Percentiles rank a stretch among this genome's conserved stretches.
Conservation (phyloP, 2,113 vertebrate species). For the Eulacestoma nigropectus region DNA sequence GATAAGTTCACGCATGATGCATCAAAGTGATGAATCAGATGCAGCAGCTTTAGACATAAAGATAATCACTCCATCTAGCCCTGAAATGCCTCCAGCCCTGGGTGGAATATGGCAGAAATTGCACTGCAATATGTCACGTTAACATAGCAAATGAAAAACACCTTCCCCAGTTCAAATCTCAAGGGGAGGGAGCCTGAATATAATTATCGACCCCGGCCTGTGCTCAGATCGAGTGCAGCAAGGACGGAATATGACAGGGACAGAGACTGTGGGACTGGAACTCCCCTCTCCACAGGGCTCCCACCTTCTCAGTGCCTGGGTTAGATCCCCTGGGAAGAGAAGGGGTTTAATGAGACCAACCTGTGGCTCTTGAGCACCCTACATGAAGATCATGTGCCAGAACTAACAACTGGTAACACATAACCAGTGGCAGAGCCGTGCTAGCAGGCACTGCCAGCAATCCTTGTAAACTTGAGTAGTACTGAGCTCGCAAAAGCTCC, state of each 20-base stretch:
- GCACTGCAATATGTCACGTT: conserved; percentile 14
- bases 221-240: background rate
- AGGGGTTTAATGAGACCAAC: background rate
- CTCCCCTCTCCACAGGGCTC: background rate
- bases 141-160: conserved; percentile 22
- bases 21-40: conserved; percentile 56
- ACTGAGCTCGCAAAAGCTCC: background rate
- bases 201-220: background rate
- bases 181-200: background rate
- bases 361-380: background rate
- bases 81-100: conserved; percentile 21
- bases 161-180: background rate
- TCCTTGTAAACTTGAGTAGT: background rate
- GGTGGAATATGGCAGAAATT: conserved; percentile 33
- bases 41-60: conserved; percentile 38
- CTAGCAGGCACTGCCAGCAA: background rate
- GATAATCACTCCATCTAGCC: conserved; percentile 49
- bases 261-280: background rate
- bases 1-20: conserved; percentile 33
- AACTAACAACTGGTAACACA: background rate
- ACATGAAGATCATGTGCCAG: background rate
- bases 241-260: background rate
- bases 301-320: background rate
- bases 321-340: background rate
- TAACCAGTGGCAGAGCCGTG: background rate